These are phyloP conservation scores for Fistularia commersonii DNA, from an alignment of 2,797 vertebrate species.

Conservation along the genomic window DNA sequence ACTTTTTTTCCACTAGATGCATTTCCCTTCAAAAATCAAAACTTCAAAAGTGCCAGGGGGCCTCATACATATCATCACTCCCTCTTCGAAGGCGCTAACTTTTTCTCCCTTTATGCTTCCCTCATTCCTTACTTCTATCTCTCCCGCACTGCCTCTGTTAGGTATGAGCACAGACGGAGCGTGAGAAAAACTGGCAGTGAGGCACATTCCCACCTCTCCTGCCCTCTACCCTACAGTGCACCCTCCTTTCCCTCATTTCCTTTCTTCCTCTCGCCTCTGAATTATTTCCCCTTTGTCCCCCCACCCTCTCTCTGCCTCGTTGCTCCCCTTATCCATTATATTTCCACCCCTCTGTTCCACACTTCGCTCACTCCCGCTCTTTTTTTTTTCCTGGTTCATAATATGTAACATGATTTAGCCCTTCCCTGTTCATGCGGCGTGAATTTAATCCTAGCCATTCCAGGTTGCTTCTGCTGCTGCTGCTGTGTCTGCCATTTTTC, in stretches of 20 bases:
- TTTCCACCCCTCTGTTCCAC: constrained; percentile 49
- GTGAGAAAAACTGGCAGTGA: constrained; percentile 58
- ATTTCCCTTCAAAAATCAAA: neutral
- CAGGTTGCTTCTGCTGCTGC: constrained; percentile 34
- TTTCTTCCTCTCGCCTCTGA: constrained; percentile 10
- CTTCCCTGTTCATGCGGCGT: constrained; percentile 71
- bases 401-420: constrained; percentile 73
- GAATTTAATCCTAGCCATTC: constrained; percentile 68
- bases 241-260: constrained; percentile 22
- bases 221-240: constrained; percentile 40
- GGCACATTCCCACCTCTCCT: constrained; percentile 46
- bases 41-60: constrained; percentile 6
- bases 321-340: constrained; percentile 67
- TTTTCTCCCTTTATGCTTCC: constrained; percentile 15
- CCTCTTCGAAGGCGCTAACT: neutral
- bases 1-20: no score
- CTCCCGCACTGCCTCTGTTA: constrained; percentile 20
- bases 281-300: constrained; percentile 11
- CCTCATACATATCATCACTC: no score
- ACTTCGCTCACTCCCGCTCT: constrained; percentile 27
- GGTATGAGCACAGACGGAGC: constrained; percentile 49
- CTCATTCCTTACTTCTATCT: constrained; percentile 20
- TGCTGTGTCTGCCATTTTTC: constrained; percentile 55
- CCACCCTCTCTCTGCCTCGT: constrained; percentile 50
- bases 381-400: constrained; percentile 54